Conservation (phyloP, 2,113 vertebrate genomes). For the Lanius ludovicianus region DNA sequence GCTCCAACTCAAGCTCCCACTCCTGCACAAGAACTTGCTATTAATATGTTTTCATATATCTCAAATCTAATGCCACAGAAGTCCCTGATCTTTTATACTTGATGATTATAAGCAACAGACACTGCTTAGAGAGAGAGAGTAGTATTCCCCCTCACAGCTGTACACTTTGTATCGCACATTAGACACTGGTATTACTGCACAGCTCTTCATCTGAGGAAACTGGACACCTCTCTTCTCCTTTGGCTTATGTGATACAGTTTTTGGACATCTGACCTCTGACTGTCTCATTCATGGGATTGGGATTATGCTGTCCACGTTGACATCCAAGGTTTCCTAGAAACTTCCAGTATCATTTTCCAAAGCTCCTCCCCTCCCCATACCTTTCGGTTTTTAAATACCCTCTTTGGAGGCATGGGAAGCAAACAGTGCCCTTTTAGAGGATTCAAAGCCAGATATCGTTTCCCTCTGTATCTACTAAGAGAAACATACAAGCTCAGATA, state of each 20-base stretch:
- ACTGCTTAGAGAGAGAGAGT: neutral
- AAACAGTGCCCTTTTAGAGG: neutral
- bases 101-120: neutral
- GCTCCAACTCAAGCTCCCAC: neutral
- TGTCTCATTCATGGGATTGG: slow-evolving; percentile 15
- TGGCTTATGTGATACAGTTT: neutral
- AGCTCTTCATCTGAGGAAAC: neutral
- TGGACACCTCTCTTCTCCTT: neutral
- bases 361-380: neutral
- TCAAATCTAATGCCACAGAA: neutral
- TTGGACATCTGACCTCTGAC: neutral
- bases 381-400: slow-evolving; percentile 10
- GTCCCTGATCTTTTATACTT: neutral
- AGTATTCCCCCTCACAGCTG: neutral
- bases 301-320: neutral
- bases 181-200: neutral
- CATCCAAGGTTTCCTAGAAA: neutral
- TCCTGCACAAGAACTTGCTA: neutral
- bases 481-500: neutral
- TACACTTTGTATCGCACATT: neutral
- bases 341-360: neutral
- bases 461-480: neutral
- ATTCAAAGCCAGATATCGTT: neutral
- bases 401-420: neutral
- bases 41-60: neutral